These are phyloP conservation scores for Deilephila porcellus DNA, from an alignment of 2,888 invertebrate genomes.

Conservation along the genomic window DNA sequence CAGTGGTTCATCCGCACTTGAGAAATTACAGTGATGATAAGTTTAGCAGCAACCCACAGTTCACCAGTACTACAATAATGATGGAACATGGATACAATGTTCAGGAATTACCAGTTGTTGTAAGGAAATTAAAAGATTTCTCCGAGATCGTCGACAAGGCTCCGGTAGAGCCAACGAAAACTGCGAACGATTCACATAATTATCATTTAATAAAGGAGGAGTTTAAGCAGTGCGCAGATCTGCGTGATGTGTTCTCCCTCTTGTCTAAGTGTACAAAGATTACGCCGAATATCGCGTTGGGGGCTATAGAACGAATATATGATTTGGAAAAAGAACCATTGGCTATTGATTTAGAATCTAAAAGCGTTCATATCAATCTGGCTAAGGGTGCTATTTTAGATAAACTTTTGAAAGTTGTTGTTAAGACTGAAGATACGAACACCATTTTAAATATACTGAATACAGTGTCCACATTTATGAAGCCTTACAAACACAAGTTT, in stretches of 20 bases:
- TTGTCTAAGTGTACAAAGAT: conserved; percentile 80
- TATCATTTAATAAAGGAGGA: conserved; percentile 77
- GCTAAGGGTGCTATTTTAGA: conserved; percentile 79
- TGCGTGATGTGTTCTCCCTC: conserved; percentile 75
- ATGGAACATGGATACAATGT: conserved; percentile 88
- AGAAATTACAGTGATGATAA: conserved; percentile 67
- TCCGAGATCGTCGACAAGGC: conserved; percentile 59
- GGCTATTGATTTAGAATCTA: conserved; percentile 51
- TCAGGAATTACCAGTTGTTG: conserved; percentile 87
- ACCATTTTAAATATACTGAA: conserved; percentile 76
- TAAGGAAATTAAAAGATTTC: conserved; percentile 80
- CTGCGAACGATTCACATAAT: conserved; percentile 59
- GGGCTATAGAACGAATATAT: conserved; percentile 79
- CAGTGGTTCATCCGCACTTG: conserved; percentile 41
- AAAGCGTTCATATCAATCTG: conserved; percentile 61
- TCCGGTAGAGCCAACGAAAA: conserved; percentile 44
- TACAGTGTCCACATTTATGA: conserved; percentile 69
- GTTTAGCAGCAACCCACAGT: conserved; percentile 60
- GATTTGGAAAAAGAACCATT: conserved; percentile 69
- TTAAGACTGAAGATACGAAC: conserved; percentile 77
- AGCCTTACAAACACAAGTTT: conserved; percentile 79
- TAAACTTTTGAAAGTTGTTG: conserved; percentile 73
- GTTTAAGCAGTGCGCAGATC: conserved; percentile 73
- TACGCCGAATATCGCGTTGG: conserved; percentile 79
- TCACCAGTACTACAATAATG: conserved; percentile 81